Percentiles rank a stretch among this genome's conserved stretches.
Evolutionary conservation across 2,888 invertebrate species (phyloP).

Genomic region (Thereva unica): DNA sequence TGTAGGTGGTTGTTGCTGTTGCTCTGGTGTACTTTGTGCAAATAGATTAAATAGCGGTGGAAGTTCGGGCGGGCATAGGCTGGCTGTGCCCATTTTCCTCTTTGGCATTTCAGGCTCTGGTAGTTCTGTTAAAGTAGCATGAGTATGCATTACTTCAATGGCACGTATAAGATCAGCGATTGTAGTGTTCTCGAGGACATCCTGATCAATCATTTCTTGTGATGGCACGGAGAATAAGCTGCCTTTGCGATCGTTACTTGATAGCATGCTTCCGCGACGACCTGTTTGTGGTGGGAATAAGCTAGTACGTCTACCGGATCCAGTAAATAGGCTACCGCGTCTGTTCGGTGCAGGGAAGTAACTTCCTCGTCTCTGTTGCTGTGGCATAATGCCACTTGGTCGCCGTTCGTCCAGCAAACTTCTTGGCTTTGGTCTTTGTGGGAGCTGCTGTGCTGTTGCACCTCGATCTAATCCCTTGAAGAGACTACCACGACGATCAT

Average conservation of each 20-base stretch:
- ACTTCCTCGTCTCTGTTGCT: slow-evolving; percentile 30
- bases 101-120: slow-evolving; percentile 33
- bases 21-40: slow-evolving; percentile 50
- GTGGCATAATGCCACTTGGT: slow-evolving; percentile 44
- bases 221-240: slow-evolving; percentile 57
- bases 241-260: slow-evolving; percentile 52
- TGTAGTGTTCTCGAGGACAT: slow-evolving; percentile 77
- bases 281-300: slow-evolving; percentile 50
- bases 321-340: slow-evolving; percentile 37
- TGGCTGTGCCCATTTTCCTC: slow-evolving; percentile 63
- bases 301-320: slow-evolving; percentile 50
- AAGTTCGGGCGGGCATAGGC: slow-evolving; percentile 59
- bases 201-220: slow-evolving; percentile 50
- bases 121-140: slow-evolving; percentile 9
- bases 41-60: slow-evolving; percentile 60
- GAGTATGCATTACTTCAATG: slow-evolving; percentile 68
- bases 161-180: slow-evolving; percentile 81
- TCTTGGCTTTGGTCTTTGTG: too few relatives aligned
- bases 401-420: background rate
- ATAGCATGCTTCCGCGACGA: slow-evolving; percentile 49
- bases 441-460: too few relatives aligned
- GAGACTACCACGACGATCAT: background rate
- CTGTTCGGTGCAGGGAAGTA: slow-evolving; percentile 41
- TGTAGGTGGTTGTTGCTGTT: slow-evolving; percentile 46
- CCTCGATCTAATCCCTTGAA: background rate